Evolutionary conservation across 92 coral and sea anemone species (phyloP), one percentile per base, ranked within the genome.

Genomic region (Micromussa lordhowensis): DNA sequence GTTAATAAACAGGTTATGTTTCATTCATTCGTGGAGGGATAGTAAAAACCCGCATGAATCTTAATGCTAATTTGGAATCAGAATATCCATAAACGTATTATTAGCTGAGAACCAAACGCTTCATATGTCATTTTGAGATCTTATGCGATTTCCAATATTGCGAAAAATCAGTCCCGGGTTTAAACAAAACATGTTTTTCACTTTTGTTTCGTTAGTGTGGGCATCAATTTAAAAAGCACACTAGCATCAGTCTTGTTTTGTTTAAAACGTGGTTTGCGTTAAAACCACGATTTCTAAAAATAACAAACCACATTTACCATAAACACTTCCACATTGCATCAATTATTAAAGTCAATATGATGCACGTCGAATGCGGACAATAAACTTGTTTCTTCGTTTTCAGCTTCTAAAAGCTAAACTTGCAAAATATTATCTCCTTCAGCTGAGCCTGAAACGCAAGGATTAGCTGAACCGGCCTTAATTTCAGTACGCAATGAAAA

Each of bases 291-390:
- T 81, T 40, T 81, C 3, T 4, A 5, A 49, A 48, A 83, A 51
- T 53, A 70, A 54, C 57, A 73, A 72, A 55, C 87, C 80, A 83
- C 79, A 35, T 14, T 75, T 9, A 72, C 70, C 79, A 83, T 48
- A 71, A 74, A 53, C 34, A 55, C 44, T 38, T 29, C 87, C 87
- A 31, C 87, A 73, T 83, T 83, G 26, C 70, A 71, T 73, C 40
- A 63, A 83, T 83, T 71, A 72, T 83, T 54, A 12, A 72, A 31
- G 51, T 49, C 7, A 21, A 38, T 34, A 19, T 15, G 49, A 34
- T 35, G n/a, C 49, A 73, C 36, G 76, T 22, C 48, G 81, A 10
- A 77, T 44, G 58, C n/a, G 22, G 40, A 5, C 63, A 48, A 28
- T 28, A 3, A 22, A 10, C 64, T n/a, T 17, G 32, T 26, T 17